Percentiles rank a stretch among this genome's conserved stretches.
Conservation (phyloP, 2,888 invertebrate species). For the Drosophila aldrichi region DNA sequence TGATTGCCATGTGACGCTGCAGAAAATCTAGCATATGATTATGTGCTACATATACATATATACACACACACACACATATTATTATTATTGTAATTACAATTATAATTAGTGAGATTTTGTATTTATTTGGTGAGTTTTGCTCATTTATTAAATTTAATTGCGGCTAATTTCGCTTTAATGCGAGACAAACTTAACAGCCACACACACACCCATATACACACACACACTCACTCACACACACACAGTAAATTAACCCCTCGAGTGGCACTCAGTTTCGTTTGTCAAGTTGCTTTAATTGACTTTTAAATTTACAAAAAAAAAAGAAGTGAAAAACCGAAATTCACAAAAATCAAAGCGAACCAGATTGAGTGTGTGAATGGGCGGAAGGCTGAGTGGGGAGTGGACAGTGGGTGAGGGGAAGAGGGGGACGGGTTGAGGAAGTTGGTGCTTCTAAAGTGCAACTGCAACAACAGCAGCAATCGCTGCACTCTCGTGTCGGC, state of each 20-base stretch:
- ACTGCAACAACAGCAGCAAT: slow-evolving; percentile 46
- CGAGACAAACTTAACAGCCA: slow-evolving; percentile 38
- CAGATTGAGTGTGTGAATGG: slow-evolving; percentile 28
- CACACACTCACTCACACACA: slow-evolving; percentile 7
- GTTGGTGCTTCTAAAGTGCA: slow-evolving; percentile 53
- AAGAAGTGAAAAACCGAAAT: slow-evolving; percentile 17
- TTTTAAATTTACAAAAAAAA: slow-evolving; percentile 68
- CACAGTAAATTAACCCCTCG: slow-evolving; percentile 78
- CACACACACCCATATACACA: slow-evolving; percentile 15
- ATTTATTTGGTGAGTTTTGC: slow-evolving; percentile 46
- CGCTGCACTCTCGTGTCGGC: slow-evolving; percentile 75
- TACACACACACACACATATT: not conserved
- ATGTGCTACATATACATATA: slow-evolving; percentile 40
- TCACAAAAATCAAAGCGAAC: slow-evolving; percentile 69
- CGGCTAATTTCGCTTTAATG: slow-evolving; percentile 63
- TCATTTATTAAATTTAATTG: slow-evolving; percentile 56
- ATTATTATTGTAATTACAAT: slow-evolving; percentile 43
- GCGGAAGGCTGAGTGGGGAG: not conserved
- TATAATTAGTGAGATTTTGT: slow-evolving; percentile 44
- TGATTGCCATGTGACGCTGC: slow-evolving; percentile 74
- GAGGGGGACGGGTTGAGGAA: not conserved
- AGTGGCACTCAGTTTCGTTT: slow-evolving; percentile 74
- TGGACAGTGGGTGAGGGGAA: not conserved
- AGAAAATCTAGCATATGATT: slow-evolving; percentile 67
- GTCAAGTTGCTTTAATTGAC: slow-evolving; percentile 81